Percentiles rank a stretch among this genome's conserved stretches.
Evolutionary conservation across 1,140 invertebrate genomes (phyloP).

Genomic region (Lasioglossum albipes): DNA sequence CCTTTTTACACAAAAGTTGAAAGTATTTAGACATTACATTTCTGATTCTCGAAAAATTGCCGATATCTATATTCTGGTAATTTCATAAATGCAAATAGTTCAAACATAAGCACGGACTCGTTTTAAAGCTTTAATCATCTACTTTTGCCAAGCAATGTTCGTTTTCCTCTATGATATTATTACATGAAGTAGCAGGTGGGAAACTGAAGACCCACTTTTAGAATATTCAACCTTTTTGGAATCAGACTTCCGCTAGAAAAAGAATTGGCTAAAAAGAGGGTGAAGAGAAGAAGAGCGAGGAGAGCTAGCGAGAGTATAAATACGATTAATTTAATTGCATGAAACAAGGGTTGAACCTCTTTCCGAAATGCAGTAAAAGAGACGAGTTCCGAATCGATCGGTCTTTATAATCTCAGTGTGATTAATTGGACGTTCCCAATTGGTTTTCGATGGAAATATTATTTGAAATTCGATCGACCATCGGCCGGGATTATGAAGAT

Average conservation of each 20-base stretch:
- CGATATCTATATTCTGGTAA: too few species aligned
- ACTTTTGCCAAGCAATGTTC: too few species aligned
- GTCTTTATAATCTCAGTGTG: not conserved
- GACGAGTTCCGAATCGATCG: not conserved
- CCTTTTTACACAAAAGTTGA: too few species aligned
- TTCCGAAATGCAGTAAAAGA: not conserved
- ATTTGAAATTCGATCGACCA: not conserved
- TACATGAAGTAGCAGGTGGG: too few species aligned
- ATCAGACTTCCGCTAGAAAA: constrained; percentile 37
- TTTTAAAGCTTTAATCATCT: too few species aligned
- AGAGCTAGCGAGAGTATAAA: constrained; percentile 6
- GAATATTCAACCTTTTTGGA: constrained; percentile 44
- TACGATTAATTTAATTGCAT: constrained; percentile 28
- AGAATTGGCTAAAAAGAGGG: constrained; percentile 26
- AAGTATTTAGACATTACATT: too few species aligned
- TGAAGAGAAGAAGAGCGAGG: too few species aligned
- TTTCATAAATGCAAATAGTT: too few species aligned
- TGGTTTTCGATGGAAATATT: not conserved
- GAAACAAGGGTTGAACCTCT: not conserved
- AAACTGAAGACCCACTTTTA: too few species aligned
- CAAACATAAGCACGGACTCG: too few species aligned
- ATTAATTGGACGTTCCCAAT: not conserved
- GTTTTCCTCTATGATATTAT: too few species aligned
- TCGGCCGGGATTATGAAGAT: not conserved
- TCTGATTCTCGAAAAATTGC: too few species aligned